A percentile compares a stretch with the other conserved stretches of the same genome.
These are phyloP conservation scores for Xenopus petersii DNA, from an alignment of 2,797 vertebrate genomes.

Conservation along the genomic window DNA sequence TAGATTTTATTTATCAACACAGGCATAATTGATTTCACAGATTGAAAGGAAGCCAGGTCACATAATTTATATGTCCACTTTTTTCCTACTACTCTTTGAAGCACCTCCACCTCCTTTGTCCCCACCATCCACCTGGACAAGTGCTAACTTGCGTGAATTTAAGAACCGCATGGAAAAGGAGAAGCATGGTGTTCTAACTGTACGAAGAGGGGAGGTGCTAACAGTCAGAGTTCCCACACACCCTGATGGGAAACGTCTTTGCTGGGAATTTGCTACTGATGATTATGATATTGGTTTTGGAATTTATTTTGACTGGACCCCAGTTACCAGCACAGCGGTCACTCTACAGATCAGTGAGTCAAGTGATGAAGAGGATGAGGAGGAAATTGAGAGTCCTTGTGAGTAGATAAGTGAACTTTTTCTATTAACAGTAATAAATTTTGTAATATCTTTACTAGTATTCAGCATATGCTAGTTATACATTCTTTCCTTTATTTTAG, in stretches of 20 bases:
- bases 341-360: constrained; percentile 97
- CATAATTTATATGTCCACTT: no score
- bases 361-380: constrained; percentile 94
- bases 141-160: constrained; percentile 84
- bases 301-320: constrained; percentile 94
- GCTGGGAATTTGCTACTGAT: constrained; percentile 97
- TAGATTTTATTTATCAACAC: no score
- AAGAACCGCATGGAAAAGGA: constrained; percentile 85
- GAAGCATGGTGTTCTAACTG: constrained; percentile 86
- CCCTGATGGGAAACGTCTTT: constrained; percentile 87
- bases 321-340: constrained; percentile 86
- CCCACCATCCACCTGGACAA: constrained; percentile 87
- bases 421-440: no score
- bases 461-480: no score
- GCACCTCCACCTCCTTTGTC: constrained; percentile 79
- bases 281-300: constrained; percentile 96
- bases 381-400: constrained; percentile 77
- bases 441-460: no score
- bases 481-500: no score
- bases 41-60: no score
- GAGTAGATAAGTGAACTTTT: constrained; percentile 41
- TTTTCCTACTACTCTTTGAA: constrained; percentile 56
- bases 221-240: constrained; percentile 91
- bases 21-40: no score
- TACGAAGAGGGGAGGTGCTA: constrained; percentile 93